Percentiles rank a stretch among this genome's conserved stretches.
Evolutionary conservation across 2,797 vertebrate species (phyloP).

Genomic region (Bucorvus abyssinicus): DNA sequence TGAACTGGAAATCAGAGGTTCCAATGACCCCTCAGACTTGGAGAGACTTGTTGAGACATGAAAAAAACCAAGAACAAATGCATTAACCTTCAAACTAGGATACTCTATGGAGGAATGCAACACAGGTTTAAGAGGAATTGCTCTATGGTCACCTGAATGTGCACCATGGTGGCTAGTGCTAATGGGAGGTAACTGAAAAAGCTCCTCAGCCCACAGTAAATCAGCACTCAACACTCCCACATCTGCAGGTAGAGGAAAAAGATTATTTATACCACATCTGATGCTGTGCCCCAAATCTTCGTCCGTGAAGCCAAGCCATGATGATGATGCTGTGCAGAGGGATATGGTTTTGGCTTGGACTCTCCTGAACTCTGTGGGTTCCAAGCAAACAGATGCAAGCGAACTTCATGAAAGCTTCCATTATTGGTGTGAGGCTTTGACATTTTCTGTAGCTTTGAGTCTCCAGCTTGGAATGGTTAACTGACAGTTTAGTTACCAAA

Average conservation of each 20-base stretch:
- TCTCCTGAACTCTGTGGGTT: slow-evolving; percentile 27
- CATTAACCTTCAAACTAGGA: neutral
- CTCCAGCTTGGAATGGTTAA: neutral
- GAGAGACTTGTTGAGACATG: neutral
- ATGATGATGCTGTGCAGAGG: neutral
- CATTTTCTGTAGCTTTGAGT: neutral
- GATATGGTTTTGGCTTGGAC: slow-evolving; percentile 35
- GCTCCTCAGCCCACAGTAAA: neutral
- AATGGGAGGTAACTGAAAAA: neutral
- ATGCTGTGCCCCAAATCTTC: neutral
- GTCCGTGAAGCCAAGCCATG: too few relatives aligned
- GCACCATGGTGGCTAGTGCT: neutral
- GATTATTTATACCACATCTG: neutral
- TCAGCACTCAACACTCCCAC: neutral
- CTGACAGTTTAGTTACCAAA: neutral
- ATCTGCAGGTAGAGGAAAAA: neutral
- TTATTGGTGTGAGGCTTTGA: slow-evolving; percentile 23
- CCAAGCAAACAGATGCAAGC: neutral
- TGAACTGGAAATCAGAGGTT: slow-evolving; percentile 7
- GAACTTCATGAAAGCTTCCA: slow-evolving; percentile 21
- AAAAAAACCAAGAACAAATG: neutral
- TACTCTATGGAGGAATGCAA: neutral
- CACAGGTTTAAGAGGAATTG: neutral
- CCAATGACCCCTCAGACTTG: neutral
- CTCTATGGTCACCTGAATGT: neutral